Conservation (phyloP, 2,888 invertebrate genomes). For the Chalcosyrphus nemorum region DNA sequence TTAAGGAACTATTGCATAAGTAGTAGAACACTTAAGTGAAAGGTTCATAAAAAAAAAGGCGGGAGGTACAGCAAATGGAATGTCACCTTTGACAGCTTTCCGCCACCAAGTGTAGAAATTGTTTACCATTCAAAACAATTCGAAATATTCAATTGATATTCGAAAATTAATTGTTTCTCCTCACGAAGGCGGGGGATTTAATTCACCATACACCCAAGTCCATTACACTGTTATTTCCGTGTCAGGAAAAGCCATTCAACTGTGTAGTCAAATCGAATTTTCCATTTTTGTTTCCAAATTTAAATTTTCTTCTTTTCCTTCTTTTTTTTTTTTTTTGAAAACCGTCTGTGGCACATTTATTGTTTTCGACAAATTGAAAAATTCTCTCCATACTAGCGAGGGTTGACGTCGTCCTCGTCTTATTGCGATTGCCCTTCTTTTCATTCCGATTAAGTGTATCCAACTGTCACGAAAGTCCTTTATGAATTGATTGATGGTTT, state of each 20-base stretch:
- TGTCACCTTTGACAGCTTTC: too few species aligned
- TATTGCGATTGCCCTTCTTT: conserved; percentile 58
- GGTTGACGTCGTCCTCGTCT: conserved; percentile 3
- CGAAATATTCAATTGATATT: conserved; percentile 51
- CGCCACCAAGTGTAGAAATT: neutral
- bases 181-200: conserved; percentile 46
- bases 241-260: conserved; percentile 67
- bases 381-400: conserved; percentile 33
- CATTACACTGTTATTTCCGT: conserved; percentile 10
- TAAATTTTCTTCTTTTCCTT: conserved; percentile 34
- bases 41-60: too few species aligned
- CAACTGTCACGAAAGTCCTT: conserved; percentile 69
- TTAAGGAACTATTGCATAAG: too few species aligned
- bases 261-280: conserved; percentile 62
- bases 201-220: conserved; percentile 41
- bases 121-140: conserved; percentile 40
- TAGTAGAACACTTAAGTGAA: too few species aligned
- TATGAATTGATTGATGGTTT: conserved; percentile 68
- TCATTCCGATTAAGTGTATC: conserved; percentile 52
- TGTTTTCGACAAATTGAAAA: conserved; percentile 70
- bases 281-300: conserved; percentile 59
- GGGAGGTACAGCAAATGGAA: too few species aligned
- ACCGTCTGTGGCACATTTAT: conserved; percentile 67
- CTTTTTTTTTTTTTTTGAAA: conserved; percentile 3
- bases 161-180: conserved; percentile 55